phyloP scores from a whole-genome alignment of 1,140 invertebrate genomes.

The Halictus rubicundus region DNA sequence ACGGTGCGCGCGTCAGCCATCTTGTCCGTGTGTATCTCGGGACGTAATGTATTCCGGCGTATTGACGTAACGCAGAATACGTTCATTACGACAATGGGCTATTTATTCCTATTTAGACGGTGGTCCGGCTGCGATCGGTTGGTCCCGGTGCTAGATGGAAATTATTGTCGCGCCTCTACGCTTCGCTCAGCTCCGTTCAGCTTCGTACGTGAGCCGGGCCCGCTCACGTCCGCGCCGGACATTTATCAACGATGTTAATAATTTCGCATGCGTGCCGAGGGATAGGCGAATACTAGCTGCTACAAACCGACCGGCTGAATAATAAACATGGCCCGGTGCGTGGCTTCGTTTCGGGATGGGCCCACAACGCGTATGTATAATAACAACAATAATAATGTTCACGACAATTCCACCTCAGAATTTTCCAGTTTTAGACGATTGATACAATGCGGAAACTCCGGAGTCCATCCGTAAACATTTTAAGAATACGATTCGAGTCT shows the following conservation, averaged over 20 bases:
- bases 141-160: conserved; percentile 21
- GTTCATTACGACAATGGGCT: conserved; percentile 50
- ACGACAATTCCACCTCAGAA: too few species aligned
- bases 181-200: too few species aligned
- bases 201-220: neutral
- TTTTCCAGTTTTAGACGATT: too few species aligned
- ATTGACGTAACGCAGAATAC: conserved; percentile 50
- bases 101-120: conserved; percentile 50
- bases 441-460: too few species aligned
- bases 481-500: too few species aligned
- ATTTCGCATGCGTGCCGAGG: conserved; percentile 48
- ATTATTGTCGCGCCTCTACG: conserved; percentile 14
- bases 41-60: conserved; percentile 36
- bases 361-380: too few species aligned
- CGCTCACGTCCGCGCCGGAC: conserved; percentile 30
- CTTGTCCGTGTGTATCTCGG: conserved; percentile 27
- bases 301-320: conserved; percentile 53
- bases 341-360: conserved; percentile 21
- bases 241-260: conserved; percentile 55
- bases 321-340: conserved; percentile 45
- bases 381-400: too few species aligned
- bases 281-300: conserved; percentile 29
- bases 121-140: conserved; percentile 5
- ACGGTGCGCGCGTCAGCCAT: conserved; percentile 3
- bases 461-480: too few species aligned